A percentile compares a stretch with the other conserved stretches of the same genome.
These are phyloP conservation scores for Leptinotarsa peninsularis DNA, from an alignment of 2,888 invertebrate species.

Conservation along the genomic window DNA sequence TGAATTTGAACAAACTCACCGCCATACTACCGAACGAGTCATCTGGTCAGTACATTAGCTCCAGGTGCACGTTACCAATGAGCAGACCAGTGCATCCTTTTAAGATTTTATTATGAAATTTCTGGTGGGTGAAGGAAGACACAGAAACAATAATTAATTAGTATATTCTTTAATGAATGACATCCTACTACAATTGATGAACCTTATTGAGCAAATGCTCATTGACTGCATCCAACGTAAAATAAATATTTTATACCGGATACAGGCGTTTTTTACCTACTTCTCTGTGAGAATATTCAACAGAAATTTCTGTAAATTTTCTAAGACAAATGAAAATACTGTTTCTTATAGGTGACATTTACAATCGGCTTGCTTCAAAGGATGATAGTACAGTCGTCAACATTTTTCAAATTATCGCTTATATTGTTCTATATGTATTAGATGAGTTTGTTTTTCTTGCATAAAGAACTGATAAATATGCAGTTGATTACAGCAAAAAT, in stretches of 20 bases:
- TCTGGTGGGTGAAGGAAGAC: slow-evolving; percentile 21
- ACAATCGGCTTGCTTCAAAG: too few species aligned
- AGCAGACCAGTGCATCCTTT: background rate
- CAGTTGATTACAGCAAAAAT: too few species aligned
- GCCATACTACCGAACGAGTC: background rate
- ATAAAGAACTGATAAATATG: too few species aligned
- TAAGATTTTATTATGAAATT: slow-evolving; percentile 1
- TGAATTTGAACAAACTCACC: slow-evolving; percentile 2
- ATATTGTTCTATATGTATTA: too few species aligned
- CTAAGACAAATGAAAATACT: too few species aligned
- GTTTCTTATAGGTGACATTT: too few species aligned
- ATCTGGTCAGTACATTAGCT: too few species aligned
- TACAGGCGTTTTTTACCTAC: background rate
- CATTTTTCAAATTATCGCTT: too few species aligned
- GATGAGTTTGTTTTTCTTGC: too few species aligned
- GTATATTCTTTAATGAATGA: slow-evolving; percentile 14
- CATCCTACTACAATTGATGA: slow-evolving; percentile 16
- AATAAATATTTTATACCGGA: slow-evolving; percentile 1
- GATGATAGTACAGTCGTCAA: too few species aligned
- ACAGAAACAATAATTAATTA: slow-evolving; percentile 15
- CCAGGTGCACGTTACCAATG: background rate
- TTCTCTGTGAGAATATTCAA: too few species aligned
- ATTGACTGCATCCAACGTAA: slow-evolving; percentile 8
- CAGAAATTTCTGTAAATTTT: too few species aligned
- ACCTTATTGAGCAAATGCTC: slow-evolving; percentile 4